Base-by-base conservation (phyloP, 2,113 vertebrate species). In the Paramormyrops kingsleyae region DNA sequence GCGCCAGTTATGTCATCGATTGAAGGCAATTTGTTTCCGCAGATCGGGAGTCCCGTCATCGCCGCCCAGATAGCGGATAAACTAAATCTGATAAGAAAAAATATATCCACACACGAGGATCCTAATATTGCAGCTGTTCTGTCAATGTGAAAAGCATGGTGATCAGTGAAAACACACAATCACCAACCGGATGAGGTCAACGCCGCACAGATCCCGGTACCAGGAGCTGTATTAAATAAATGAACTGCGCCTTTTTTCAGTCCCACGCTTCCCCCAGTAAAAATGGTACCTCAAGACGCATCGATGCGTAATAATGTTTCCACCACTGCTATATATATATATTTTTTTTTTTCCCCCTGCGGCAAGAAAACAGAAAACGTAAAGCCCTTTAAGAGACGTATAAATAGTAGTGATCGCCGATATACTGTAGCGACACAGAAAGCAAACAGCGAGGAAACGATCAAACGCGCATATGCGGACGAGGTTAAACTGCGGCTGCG, bases 1-100 rank as follows among this genome's bases (percentile, higher is more conserved):
- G 92, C 93, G n/a, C 91, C 91, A 89, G 93, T 95, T 95, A 95
- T 95, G 94, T 95, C 94, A 95, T 93, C 91, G 90, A 87, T 92
- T 93, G 49, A 88, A 91, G 87, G 89, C 91, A 87, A 91, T 90
- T 88, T 47, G 90, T 88, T 88, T 90, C 88, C 90, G 89, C 87
- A 92, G 91, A 90, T 92, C 47, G 12, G 50, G 10, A 24, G 85
- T 50, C 39, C 56, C 35, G 10, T 62, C 35, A n/a, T 47, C 56
- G 24, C 17, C 9, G 19, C 31, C 52, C 15, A 39, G 19, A 44
- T 39, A 83, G 77, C 8, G 7, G 39, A 80, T 42, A 35, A 80
- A 80, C 39, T 46, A 88, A 19, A 88, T 31, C 15, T 47, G 62
- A 77, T 46, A 31, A 62, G 15, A 77, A 49, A n/a, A 80, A 77